Evolutionary conservation across 2,888 invertebrate genomes (phyloP), one percentile per base, ranked within the genome.

Genomic region (Colletes collaris): DNA sequence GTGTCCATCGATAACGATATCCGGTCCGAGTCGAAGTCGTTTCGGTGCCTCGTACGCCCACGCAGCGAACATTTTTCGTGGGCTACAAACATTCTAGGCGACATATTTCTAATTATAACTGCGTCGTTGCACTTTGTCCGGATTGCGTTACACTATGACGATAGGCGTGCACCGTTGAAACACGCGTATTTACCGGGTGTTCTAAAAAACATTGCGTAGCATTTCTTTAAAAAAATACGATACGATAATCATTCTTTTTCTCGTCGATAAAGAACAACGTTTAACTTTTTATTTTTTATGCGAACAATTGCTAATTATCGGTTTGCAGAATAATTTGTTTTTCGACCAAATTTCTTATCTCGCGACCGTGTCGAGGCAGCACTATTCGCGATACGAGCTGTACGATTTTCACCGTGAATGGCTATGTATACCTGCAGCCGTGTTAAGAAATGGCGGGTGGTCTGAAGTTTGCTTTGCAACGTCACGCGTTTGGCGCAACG

Each of bases 31-130:
- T 46, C 44, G 44, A 46, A 46, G 7, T 6, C 44, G n/a, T 50
- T 50, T 50, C 50, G 50, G n/a, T n/a, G 16, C 16, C 1, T 6
- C 16, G 62, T 19, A 62, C 27, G 16, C 44, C 11, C n/a, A 46
- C 53, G 53, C 69, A 37, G 53, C 11, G 11, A 16, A 40, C 3
- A 3, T 55, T 56, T 55, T 55, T 35, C 62, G 44, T 16, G 44
- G 13, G 35, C 35, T 27, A 27, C 10, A 16, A 10, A 19, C 44
- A n/a, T 53, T 19, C 19, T 10, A 37, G 50, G 19, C 65, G 44
- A 27, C 60, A 74, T 66, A 71, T 60, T 76, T 76, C 55, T 76
- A 76, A 71, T 71, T 66, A 66, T 66, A 71, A 13, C 71, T 53
- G 44, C 44, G 64, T 70, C 59, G 64, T 70, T 68, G 50, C 63